A percentile compares a stretch with the other conserved stretches of the same genome.
Conservation (phyloP, 2,888 invertebrate genomes). For the Halictus ligatus region DNA sequence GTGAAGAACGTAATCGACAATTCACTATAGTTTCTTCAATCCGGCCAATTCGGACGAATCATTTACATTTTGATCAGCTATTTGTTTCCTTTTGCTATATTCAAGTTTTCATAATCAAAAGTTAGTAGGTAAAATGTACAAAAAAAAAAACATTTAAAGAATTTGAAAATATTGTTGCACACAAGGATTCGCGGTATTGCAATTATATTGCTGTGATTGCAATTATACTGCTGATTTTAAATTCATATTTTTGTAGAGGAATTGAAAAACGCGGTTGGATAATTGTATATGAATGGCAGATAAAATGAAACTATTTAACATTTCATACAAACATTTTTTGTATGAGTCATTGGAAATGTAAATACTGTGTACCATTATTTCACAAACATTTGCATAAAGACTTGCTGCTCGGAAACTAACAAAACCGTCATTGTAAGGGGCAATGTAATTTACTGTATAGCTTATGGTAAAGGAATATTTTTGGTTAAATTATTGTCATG, state of each 20-base stretch:
- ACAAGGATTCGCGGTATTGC: too few relatives aligned
- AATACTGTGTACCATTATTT: neutral
- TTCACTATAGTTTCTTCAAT: neutral
- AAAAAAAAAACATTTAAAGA: neutral
- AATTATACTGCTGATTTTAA: too few relatives aligned
- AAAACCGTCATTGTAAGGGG: neutral
- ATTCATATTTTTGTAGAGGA: too few relatives aligned
- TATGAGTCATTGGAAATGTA: neutral
- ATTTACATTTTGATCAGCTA: neutral
- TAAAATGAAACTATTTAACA: too few relatives aligned
- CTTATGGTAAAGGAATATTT: neutral
- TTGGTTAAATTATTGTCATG: neutral
- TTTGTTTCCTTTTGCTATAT: neutral
- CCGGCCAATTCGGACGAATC: neutral
- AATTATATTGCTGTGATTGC: too few relatives aligned
- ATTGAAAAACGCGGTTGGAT: too few relatives aligned
- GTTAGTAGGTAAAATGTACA: neutral
- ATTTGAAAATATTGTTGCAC: neutral
- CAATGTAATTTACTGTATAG: neutral
- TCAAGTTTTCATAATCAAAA: neutral
- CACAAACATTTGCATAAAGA: neutral
- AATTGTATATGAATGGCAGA: too few relatives aligned
- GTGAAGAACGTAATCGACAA: neutral
- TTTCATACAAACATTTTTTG: too few relatives aligned
- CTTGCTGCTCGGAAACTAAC: neutral